phyloP scores from a whole-genome alignment of 2,797 vertebrate genomes.

The Channa striata region DNA sequence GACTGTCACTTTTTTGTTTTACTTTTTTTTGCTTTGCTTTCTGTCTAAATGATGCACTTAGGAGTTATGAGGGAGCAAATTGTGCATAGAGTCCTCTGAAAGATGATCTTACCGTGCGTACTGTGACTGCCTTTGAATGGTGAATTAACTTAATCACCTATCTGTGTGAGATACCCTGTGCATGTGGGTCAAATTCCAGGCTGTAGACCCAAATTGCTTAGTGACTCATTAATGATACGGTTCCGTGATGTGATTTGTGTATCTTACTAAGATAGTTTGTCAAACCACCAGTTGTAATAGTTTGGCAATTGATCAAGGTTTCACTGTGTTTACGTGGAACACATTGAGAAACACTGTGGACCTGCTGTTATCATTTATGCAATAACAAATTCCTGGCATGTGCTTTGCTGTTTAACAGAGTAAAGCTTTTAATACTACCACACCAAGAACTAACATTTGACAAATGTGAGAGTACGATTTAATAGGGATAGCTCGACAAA shows the following conservation, averaged over 20 bases:
- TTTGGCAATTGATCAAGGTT: slow-evolving; percentile 33
- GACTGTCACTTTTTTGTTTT: slow-evolving; percentile 37
- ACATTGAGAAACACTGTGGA: slow-evolving; percentile 17
- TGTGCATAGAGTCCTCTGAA: not conserved
- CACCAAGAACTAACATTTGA: not conserved
- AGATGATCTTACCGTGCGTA: not conserved
- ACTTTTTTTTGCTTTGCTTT: not conserved
- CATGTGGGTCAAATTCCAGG: slow-evolving; percentile 64
- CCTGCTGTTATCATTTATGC: slow-evolving; percentile 12
- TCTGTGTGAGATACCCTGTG: slow-evolving; percentile 31
- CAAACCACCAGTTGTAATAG: slow-evolving; percentile 28
- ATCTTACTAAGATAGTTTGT: slow-evolving; percentile 17
- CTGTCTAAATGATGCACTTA: not conserved
- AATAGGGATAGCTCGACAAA: not conserved
- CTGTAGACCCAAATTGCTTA: slow-evolving; percentile 28
- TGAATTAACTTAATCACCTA: slow-evolving; percentile 27
- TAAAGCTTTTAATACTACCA: not conserved
- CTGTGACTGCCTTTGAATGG: slow-evolving; percentile 24
- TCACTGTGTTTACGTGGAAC: slow-evolving; percentile 7
- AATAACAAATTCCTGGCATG: slow-evolving; percentile 1
- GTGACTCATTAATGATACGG: slow-evolving; percentile 46
- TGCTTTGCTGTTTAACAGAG: not conserved
- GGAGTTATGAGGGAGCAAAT: not conserved
- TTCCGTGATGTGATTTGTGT: slow-evolving; percentile 33
- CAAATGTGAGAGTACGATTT: not conserved